Base-by-base conservation (phyloP, 2,113 vertebrate species). In the Gavia stellata region DNA sequence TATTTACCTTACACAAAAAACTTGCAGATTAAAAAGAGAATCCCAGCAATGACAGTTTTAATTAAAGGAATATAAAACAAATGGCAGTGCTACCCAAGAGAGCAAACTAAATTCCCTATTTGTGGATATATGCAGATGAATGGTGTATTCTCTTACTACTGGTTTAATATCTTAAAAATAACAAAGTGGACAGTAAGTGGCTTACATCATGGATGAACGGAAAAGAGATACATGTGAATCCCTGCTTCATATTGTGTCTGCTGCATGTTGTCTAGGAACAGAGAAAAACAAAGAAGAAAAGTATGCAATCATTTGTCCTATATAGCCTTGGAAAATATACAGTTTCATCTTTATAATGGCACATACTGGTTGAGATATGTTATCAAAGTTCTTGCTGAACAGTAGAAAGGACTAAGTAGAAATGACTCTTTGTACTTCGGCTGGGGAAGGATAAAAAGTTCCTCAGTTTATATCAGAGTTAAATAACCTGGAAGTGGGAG, bases 51-150 rank as follows among this genome's bases (percentile, higher is more conserved):
- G 53, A 68, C 36, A 56, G 68, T 93, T 96, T 93, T 96, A 97
- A 97, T 97, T 97, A 98, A 97, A 92, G 45, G 29, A 7, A 63
- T 95, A 53, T 81, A 75, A 94, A 97, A 75, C 10, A 91, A 97
- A 90, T 78, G 71, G 44, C 75, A 79, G 24, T 73, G 75, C 71
- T 96, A 91, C 61, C 78, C 84, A 88, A 49, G 67, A 94, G 67
- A 96, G 45, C 7, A 81, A 93, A 94, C 55, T 88, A 85, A 87
- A 77, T 94, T 95, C 86, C 53, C 20, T 94, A 17, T 86, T 62
- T 80, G 38, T 58, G 55, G 28, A 77, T 95, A 86, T 81, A 88
- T 75, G 79, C 75, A 61, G 63, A 78, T n/a, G 65, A 40, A 24
- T 75, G 36, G 12, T 70, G 31, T 79, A 44, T 80, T 95, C 45